Base-by-base conservation (phyloP, 2,797 vertebrate genomes). In the Sebastiscus albofasciatus region DNA sequence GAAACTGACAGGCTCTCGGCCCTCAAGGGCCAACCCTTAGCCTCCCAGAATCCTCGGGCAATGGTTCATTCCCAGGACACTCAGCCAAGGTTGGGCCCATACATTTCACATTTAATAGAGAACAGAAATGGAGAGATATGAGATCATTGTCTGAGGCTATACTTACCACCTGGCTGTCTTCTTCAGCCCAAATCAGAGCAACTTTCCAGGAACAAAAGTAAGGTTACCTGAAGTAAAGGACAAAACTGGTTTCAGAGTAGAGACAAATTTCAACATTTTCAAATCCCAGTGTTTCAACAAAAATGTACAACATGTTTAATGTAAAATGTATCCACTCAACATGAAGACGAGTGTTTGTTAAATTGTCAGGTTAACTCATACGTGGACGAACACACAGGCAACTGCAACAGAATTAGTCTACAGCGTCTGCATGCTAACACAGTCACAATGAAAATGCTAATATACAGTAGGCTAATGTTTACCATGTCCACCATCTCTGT, bases 81-180 rank as follows among this genome's bases (percentile, higher is more conserved):
- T 80, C 60, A 36, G 83, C 58, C 70, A 6, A 4, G 72, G 80
- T 46, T 73, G 79, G 61, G 27, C 59, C 78, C 34, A 67, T 77
- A 89, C 75, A 79, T 79, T 87, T 85, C 90, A 90, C 84, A 86
- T 90, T 91, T 88, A 88, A 88, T 79, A 58, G 81, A 83, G 78
- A 85, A 83, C 59, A 81, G 79, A 83, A 77, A 75, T 2, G 18
- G 56, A 70, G 73, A 72, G 80, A 73, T 79, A 83, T 75, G 84
- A 82, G 80, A 79, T 88, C 83, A 87, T 77, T 70, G 86, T 89
- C 72, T 84, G 64, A 64, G 72, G 54, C 80, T 54, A 24, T 39
- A 10, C 86, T 59, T 59, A 80, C 66, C 81, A 87, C 75, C 88
- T 85, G 85, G 67, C 62, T 72, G 72, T 77, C 77, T 60, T 64